These are phyloP conservation scores for Rhea americana DNA, from an alignment of 2,113 vertebrate species.

Conservation along the genomic window DNA sequence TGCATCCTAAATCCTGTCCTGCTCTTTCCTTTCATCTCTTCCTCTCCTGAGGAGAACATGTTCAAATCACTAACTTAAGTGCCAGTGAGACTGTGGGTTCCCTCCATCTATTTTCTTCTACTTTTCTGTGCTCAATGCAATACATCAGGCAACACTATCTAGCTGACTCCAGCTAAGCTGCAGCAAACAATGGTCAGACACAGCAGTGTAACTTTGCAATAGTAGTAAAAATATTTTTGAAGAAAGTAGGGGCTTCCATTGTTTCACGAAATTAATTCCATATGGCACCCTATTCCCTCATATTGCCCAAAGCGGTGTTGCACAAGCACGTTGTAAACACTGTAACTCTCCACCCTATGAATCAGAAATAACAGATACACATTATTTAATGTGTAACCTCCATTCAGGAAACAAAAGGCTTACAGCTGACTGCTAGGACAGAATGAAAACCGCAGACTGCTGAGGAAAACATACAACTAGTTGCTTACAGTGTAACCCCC, in stretches of 20 bases:
- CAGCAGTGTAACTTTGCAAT: not conserved
- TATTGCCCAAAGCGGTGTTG: accelerated
- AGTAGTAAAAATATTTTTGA: not conserved
- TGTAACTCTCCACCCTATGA: accelerated
- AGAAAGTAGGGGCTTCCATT: not conserved
- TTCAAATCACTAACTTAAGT: not conserved
- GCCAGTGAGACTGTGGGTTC: not conserved
- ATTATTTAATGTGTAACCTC: not conserved
- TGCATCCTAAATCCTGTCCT: not conserved
- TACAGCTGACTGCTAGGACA: not conserved
- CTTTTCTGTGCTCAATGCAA: not conserved
- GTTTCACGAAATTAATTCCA: not conserved
- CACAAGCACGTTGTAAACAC: not conserved
- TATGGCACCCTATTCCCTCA: accelerated
- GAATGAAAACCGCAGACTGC: not conserved
- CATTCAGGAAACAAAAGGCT: not conserved
- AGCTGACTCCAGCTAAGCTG: not conserved
- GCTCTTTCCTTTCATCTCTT: not conserved
- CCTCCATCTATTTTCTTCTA: not conserved
- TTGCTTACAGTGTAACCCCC: not conserved
- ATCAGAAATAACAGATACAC: not conserved
- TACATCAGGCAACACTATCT: not conserved
- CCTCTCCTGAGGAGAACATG: not conserved
- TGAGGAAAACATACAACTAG: not conserved
- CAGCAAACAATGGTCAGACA: not conserved